Evolutionary conservation across 2,797 vertebrate species (phyloP).

Genomic region (Paguma larvata): DNA sequence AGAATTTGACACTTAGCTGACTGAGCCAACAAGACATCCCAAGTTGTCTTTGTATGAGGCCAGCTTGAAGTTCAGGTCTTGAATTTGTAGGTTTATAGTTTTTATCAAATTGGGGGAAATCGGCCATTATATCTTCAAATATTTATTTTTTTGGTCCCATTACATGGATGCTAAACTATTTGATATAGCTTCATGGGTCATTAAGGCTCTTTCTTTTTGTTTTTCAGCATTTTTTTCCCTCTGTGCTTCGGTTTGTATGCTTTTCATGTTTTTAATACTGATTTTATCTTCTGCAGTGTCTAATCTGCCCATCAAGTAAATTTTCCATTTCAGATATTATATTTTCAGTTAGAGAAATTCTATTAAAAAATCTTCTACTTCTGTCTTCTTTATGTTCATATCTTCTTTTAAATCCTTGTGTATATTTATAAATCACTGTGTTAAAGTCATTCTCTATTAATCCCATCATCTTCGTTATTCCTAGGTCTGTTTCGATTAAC

Average conservation of each 20-base stretch:
- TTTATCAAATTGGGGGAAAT: slow-evolving; percentile 30
- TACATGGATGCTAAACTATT: slow-evolving; percentile 24
- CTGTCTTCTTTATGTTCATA: background rate
- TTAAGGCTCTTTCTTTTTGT: background rate
- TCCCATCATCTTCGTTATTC: background rate
- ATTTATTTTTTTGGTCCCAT: background rate
- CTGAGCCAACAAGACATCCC: too few relatives aligned
- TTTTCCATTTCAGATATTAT: background rate
- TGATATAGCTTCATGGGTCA: background rate
- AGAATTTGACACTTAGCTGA: too few relatives aligned
- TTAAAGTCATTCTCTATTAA: background rate
- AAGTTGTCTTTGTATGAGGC: background rate
- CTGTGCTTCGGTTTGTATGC: background rate
- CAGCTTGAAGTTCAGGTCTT: background rate
- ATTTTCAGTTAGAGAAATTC: slow-evolving; percentile 36
- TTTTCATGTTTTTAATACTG: slow-evolving; percentile 21
- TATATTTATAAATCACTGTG: background rate
- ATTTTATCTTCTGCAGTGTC: slow-evolving; percentile 23
- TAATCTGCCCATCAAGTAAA: background rate
- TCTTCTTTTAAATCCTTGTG: background rate
- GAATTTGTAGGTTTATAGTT: background rate
- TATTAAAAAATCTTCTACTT: background rate
- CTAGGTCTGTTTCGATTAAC: background rate
- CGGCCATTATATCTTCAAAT: background rate
- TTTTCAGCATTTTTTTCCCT: background rate